These are phyloP conservation scores for Myiopsitta monachus DNA, from an alignment of 2,113 vertebrate genomes.

Conservation along the genomic window DNA sequence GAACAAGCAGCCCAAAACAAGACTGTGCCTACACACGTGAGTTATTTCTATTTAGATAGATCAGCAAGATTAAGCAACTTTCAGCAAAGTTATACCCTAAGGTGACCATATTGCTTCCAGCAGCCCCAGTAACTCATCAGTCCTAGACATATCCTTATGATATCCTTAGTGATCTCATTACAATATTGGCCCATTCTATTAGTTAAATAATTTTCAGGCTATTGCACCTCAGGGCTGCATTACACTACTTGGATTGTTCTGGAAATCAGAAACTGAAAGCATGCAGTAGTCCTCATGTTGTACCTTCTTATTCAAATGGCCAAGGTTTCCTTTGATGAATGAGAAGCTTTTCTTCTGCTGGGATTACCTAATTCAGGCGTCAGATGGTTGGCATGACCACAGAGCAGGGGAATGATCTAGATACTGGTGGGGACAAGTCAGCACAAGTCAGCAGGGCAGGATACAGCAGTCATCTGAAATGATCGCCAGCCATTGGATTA, in stretches of 20 bases:
- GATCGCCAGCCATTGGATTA: neutral
- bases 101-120: neutral
- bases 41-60: neutral
- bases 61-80: neutral
- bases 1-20: neutral
- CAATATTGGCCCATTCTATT: neutral
- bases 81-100: neutral
- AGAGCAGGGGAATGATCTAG: neutral
- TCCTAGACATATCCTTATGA: neutral
- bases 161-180: neutral
- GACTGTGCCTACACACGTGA: neutral
- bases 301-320: neutral
- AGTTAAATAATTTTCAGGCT: neutral
- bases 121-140: neutral
- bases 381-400: neutral
- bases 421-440: neutral
- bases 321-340: neutral
- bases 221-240: neutral
- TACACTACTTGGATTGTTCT: neutral
- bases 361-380: neutral
- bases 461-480: neutral
- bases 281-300: accelerated
- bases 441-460: neutral
- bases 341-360: neutral
- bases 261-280: neutral